phyloP scores from a whole-genome alignment of 2,113 vertebrate genomes.

The Tragulus kanchil region DNA sequence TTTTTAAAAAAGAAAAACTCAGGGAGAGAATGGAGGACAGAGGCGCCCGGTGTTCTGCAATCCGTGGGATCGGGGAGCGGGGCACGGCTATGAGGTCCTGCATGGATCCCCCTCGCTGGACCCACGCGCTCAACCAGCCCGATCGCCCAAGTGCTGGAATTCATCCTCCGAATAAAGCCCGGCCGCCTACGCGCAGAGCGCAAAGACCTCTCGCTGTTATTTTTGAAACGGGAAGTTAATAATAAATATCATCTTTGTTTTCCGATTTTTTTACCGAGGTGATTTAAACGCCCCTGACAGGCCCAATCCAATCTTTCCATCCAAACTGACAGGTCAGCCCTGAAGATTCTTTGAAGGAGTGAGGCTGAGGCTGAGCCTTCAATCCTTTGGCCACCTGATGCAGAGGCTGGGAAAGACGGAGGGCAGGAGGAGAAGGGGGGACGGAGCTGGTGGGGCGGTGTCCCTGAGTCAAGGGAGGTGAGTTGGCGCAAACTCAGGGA shows the following conservation, averaged over 20 bases:
- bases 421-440: too few species aligned
- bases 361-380: too few species aligned
- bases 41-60: too few species aligned
- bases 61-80: too few species aligned
- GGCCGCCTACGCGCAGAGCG: slow-evolving; percentile 83
- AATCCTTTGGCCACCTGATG: too few species aligned
- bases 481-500: too few species aligned
- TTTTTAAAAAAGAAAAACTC: too few species aligned
- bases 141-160: slow-evolving; percentile 81
- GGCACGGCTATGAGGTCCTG: neutral
- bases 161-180: slow-evolving; percentile 84
- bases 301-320: slow-evolving; percentile 94
- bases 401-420: too few species aligned
- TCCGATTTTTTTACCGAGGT: slow-evolving; percentile 94
- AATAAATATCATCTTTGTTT: slow-evolving; percentile 95
- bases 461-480: too few species aligned
- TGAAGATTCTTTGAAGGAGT: too few species aligned
- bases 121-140: slow-evolving; percentile 78
- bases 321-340: slow-evolving; percentile 95
- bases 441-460: too few species aligned
- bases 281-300: slow-evolving; percentile 96
- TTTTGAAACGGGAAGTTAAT: slow-evolving; percentile 88
- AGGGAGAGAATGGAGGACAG: too few species aligned
- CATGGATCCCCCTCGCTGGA: neutral
- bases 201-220: slow-evolving; percentile 85